Conservation (phyloP, 2,888 invertebrate genomes). For the Lepeophtheirus nordmannii region DNA sequence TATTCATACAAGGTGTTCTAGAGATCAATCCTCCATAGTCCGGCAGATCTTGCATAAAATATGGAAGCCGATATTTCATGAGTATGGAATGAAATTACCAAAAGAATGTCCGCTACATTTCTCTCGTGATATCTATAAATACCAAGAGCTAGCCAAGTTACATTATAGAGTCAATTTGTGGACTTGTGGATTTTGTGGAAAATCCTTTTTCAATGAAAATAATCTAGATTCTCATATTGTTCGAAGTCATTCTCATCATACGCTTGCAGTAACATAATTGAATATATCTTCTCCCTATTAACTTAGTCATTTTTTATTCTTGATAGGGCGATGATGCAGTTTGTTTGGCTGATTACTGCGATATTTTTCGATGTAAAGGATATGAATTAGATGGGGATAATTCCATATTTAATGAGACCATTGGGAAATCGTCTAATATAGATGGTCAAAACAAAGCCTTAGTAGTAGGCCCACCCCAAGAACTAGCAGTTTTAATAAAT, state of each 20-base stretch:
- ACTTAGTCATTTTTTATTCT: not conserved
- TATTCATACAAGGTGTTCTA: not conserved
- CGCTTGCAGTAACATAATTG: not conserved
- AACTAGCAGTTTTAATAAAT: not conserved
- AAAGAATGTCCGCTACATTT: conserved; percentile 80
- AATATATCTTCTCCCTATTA: not conserved
- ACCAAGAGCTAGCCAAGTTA: conserved; percentile 27
- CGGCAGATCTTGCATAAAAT: conserved; percentile 39
- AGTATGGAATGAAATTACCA: conserved; percentile 69
- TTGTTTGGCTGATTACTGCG: conserved; percentile 84
- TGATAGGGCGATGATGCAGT: conserved; percentile 71
- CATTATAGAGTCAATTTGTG: conserved; percentile 27
- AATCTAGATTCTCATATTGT: conserved; percentile 67
- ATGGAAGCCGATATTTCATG: conserved; percentile 75
- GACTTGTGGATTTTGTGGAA: conserved; percentile 66
- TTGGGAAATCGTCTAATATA: not conserved
- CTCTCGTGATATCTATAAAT: conserved; percentile 57
- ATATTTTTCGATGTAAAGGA: conserved; percentile 66
- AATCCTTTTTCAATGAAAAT: conserved; percentile 75
- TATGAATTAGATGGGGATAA: not conserved
- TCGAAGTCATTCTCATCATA: conserved; percentile 24
- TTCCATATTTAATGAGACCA: not conserved
- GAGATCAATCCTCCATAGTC: conserved; percentile 8
- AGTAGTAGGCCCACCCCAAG: not conserved
- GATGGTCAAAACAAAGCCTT: not conserved